These are phyloP conservation scores for Alexandromys fortis DNA, from an alignment of 2,113 vertebrate species.

Conservation along the genomic window DNA sequence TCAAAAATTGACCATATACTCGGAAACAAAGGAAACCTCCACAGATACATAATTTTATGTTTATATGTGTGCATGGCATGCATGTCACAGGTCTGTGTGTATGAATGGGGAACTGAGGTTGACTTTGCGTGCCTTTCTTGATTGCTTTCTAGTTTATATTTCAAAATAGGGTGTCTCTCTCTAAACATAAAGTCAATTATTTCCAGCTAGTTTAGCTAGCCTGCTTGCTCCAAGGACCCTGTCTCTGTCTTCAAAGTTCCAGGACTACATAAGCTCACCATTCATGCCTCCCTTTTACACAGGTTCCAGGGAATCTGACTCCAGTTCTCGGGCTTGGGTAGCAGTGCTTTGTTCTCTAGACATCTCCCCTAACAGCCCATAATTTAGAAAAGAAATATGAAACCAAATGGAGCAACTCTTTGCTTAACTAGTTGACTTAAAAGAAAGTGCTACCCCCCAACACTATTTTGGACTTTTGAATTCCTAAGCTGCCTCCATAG, in stretches of 20 bases:
- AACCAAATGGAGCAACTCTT: background rate
- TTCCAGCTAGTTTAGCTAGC: background rate
- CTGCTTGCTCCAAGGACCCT: background rate
- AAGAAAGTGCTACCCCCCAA: background rate
- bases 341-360: background rate
- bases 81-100: background rate
- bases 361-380: background rate
- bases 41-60: background rate
- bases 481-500: background rate
- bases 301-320: too few species aligned
- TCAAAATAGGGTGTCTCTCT: background rate
- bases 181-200: too few species aligned
- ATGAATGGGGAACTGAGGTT: background rate
- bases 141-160: background rate
- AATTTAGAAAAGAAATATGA: conserved; percentile 62
- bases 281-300: background rate
- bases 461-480: background rate
- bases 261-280: background rate
- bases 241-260: background rate
- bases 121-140: background rate
- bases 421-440: conserved; percentile 51
- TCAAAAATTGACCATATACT: too few species aligned
- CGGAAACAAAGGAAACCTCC: too few species aligned
- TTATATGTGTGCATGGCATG: background rate
- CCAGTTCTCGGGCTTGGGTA: too few species aligned